Base-by-base conservation (phyloP, 2,113 vertebrate species). In the Eulemur rufifrons region DNA sequence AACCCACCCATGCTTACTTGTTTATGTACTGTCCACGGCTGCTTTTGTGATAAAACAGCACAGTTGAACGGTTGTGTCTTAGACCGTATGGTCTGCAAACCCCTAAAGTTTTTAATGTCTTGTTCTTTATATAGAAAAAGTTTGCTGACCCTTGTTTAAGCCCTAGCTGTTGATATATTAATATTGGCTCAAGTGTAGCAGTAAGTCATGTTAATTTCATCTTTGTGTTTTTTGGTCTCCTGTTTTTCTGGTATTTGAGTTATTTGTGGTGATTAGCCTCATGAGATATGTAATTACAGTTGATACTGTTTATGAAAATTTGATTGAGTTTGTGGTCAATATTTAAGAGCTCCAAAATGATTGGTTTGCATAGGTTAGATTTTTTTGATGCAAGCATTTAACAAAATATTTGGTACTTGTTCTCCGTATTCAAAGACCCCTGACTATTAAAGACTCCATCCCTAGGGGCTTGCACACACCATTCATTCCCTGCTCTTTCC, bases 401-500 rank as follows among this genome's bases (percentile, higher is more conserved):
- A 78, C 21, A 64, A 45, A 45, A 47, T 73, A 27, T 23, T 23
- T 50, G 34, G 34, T 87, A 20, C 61, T 39, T 25, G 12, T 27
- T 71, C 18, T 94, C 8, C 27, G 5, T 0, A 0, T 50, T 39
- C 47, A 37, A 5, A 66, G 61, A n/a, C 47, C 25, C 18, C 8
- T 3, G 34, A 32, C 20, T 39, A 1, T 66, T 66, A 45, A 81
- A 47, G 59, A 59, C 25, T 59, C 17, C 3, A 27, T 56, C 54
- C 47, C 21, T 8, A 6, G 17, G 17, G 29, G 5, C 64, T 42
- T 2, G 0, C 14, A 37, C n/a, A 1, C 45, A 34, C 25, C 18
- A 0, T 45, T 63, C 18, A 0, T 45, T 63, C 4, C 45, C 5
- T 64, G 34, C 34, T 27, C 27, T 50, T 34, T 0, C 12, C 61